A percentile compares a stretch with the other conserved stretches of the same genome.
phyloP scores from a whole-genome alignment of 2,797 vertebrate genomes.

The Tenualosa thibaudeaui region DNA sequence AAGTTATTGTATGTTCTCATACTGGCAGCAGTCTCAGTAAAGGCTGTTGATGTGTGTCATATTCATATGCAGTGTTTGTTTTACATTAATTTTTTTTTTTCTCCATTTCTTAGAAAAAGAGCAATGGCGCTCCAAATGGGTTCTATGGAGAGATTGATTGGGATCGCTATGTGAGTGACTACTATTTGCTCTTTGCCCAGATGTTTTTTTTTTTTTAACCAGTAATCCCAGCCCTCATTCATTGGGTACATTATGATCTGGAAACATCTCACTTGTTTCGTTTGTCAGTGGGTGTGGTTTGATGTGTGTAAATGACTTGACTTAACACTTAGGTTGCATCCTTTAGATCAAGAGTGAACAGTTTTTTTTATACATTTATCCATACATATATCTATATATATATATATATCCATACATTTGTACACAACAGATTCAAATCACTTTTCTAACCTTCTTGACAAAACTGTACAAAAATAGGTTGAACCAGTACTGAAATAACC shows the following conservation, averaged over 20 bases:
- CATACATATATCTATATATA: no score
- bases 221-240: no score
- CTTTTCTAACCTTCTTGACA: no score
- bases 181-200: not conserved
- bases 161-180: slow-evolving; percentile 92
- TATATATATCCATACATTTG: no score
- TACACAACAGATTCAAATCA: no score
- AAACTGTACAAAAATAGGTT: no score
- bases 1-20: not conserved
- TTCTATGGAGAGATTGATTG: slow-evolving; percentile 98
- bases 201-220: no score
- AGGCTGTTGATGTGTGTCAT: not conserved
- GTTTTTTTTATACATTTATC: no score
- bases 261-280: not conserved
- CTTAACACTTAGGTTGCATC: no score
- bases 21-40: not conserved
- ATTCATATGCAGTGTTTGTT: not conserved
- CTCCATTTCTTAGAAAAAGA: slow-evolving; percentile 83
- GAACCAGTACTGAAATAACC: no score
- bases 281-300: not conserved
- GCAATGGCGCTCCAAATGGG: slow-evolving; percentile 94
- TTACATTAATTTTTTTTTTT: slow-evolving; percentile 33
- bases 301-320: no score
- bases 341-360: no score
- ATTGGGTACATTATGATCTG: not conserved